Conservation (phyloP, 2,113 vertebrate species). For the Glareola pratincola region DNA sequence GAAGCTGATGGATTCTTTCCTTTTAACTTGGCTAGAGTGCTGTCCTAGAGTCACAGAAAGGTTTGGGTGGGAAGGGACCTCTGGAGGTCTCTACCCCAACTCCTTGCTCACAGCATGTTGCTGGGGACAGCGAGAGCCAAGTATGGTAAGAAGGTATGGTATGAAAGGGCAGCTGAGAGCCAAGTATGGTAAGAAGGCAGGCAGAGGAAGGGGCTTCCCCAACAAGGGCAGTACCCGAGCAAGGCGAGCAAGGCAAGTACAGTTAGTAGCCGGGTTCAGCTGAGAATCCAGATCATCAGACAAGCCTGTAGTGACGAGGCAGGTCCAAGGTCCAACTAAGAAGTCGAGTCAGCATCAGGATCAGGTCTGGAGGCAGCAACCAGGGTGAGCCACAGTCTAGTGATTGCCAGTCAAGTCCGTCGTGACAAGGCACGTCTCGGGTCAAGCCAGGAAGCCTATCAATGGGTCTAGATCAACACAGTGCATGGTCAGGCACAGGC, state of each 20-base stretch:
- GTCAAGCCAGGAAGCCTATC: background rate
- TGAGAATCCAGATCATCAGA: background rate
- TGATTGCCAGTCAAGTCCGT: background rate
- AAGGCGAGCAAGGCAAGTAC: background rate
- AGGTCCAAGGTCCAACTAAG: background rate
- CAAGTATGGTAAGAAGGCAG: rapidly evolving
- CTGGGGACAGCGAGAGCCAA: background rate
- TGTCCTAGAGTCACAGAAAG: background rate
- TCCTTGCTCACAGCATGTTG: background rate
- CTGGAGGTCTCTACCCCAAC: background rate
- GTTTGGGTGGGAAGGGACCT: background rate
- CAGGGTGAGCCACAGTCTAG: background rate
- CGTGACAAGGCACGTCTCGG: background rate
- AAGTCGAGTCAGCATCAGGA: background rate
- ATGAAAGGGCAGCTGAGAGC: background rate
- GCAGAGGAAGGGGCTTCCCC: background rate
- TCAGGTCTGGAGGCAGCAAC: background rate
- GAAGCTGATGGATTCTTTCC: background rate
- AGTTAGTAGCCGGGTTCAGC: rapidly evolving
- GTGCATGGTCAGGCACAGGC: background rate
- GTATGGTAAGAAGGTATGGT: rapidly evolving
- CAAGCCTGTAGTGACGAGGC: background rate
- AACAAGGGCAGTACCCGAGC: background rate
- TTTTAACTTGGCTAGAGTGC: background rate
- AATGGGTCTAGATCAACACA: background rate